phyloP scores from a whole-genome alignment of 1,140 invertebrate species.

The Eufriesea mexicana region DNA sequence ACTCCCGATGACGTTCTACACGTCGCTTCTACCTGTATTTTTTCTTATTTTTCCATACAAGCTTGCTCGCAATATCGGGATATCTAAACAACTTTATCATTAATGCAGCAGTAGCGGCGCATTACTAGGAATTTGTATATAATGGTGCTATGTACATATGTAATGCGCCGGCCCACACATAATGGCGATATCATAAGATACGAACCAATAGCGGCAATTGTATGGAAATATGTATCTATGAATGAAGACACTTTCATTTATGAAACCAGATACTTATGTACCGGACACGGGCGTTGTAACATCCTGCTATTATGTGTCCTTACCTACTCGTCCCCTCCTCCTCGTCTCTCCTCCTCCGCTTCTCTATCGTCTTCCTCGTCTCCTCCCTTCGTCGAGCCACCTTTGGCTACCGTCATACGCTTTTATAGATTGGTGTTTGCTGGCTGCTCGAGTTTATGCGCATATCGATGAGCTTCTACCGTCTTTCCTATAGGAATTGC shows the following conservation, averaged over 20 bases:
- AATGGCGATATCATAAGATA: constrained; percentile 80
- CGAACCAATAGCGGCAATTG: constrained; percentile 80
- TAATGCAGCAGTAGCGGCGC: constrained; percentile 76
- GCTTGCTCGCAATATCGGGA: constrained; percentile 57
- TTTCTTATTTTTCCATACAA: neutral
- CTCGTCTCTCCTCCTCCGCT: constrained; percentile 56
- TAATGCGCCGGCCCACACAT: constrained; percentile 74
- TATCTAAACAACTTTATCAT: constrained; percentile 78
- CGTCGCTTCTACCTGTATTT: neutral
- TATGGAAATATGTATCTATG: constrained; percentile 82
- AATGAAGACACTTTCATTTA: constrained; percentile 83
- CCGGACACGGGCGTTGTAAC: constrained; percentile 80
- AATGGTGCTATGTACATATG: constrained; percentile 81
- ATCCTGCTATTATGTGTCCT: constrained; percentile 81
- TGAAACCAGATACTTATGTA: constrained; percentile 81
- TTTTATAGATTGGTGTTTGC: constrained; percentile 28
- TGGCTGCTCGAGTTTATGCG: constrained; percentile 12
- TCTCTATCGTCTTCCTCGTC: constrained; percentile 57
- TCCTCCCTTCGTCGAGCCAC: constrained; percentile 59
- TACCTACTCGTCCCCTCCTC: constrained; percentile 73
- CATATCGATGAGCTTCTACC: neutral
- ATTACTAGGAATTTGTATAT: constrained; percentile 81
- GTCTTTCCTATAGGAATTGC: neutral
- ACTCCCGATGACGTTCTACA: neutral
- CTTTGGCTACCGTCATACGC: constrained; percentile 31